These are phyloP conservation scores for Lordiphosa collinella DNA, from an alignment of 1,140 invertebrate genomes.

Conservation along the genomic window DNA sequence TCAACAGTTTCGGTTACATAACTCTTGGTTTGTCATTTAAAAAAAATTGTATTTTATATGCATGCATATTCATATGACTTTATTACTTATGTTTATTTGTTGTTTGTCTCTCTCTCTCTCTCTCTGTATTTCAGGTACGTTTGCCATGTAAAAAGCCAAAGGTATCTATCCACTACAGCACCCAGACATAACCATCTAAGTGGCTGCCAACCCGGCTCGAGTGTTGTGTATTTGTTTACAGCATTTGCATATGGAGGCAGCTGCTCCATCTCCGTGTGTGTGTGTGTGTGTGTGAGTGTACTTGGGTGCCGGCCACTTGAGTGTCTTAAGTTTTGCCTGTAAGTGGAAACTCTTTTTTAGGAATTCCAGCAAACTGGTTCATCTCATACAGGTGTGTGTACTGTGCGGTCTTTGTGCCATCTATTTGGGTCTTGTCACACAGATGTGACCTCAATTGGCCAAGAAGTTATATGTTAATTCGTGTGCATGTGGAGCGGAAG, in stretches of 20 bases:
- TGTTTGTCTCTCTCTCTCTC: conserved; percentile 43
- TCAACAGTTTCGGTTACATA: conserved; percentile 58
- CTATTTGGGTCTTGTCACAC: conserved; percentile 23
- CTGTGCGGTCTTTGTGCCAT: not conserved
- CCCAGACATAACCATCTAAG: conserved; percentile 34
- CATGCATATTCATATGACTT: conserved; percentile 64
- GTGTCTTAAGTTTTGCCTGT: conserved; percentile 67
- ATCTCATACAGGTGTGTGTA: conserved; percentile 13
- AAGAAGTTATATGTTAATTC: conserved; percentile 14
- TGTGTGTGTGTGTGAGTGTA: conserved; percentile 9
- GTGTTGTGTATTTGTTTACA: conserved; percentile 33
- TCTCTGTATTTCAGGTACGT: conserved; percentile 60
- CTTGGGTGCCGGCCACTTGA: conserved; percentile 44
- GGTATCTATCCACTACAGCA: conserved; percentile 13
- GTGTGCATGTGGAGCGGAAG: conserved; percentile 54
- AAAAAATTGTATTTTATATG: conserved; percentile 25
- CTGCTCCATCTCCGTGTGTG: conserved; percentile 34
- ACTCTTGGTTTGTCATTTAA: conserved; percentile 69
- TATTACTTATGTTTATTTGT: conserved; percentile 64
- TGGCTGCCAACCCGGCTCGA: conserved; percentile 13
- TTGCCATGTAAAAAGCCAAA: not conserved
- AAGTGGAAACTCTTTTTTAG: conserved; percentile 63
- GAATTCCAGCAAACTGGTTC: conserved; percentile 67
- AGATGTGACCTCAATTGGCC: conserved; percentile 59
- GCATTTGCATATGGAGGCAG: conserved; percentile 43